A percentile compares a stretch with the other conserved stretches of the same genome.
Evolutionary conservation across 23 tunicate species (phyloP).

Genomic region (Diplosoma virens): DNA sequence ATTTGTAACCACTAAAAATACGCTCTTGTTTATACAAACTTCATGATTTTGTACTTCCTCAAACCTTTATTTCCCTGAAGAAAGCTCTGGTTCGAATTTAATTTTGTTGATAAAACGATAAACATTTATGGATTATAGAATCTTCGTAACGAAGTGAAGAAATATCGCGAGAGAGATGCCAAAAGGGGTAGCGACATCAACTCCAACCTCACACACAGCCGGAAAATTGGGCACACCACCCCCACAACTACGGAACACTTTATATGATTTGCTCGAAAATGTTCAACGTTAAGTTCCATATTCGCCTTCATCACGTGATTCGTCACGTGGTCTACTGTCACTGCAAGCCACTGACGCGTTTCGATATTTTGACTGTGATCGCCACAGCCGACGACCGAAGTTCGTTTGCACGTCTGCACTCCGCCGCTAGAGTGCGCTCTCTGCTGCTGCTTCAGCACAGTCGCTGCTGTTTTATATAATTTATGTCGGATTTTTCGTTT

Average conservation of each 20-base stretch:
- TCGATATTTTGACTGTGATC: too few species aligned
- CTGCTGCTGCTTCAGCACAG: too few species aligned
- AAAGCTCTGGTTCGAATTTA: background rate
- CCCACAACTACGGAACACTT: conserved; percentile 83
- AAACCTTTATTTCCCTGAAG: too few species aligned
- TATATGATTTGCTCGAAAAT: conserved; percentile 4
- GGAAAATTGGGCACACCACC: conserved; percentile 47
- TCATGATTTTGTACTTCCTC: too few species aligned
- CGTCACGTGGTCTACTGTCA: background rate
- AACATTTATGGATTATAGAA: conserved; percentile 31
- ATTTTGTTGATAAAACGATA: background rate
- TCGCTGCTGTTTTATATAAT: too few species aligned
- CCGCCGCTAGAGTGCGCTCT: background rate
- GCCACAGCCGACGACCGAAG: too few species aligned
- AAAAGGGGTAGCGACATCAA: conserved; percentile 42
- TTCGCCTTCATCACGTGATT: background rate
- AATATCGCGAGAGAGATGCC: conserved; percentile 42
- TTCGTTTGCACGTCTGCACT: background rate
- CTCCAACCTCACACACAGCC: conserved; percentile 34
- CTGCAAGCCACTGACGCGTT: too few species aligned
- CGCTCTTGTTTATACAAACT: too few species aligned
- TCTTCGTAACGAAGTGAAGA: conserved; percentile 63
- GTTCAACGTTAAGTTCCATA: background rate
- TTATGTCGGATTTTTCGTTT: too few species aligned
- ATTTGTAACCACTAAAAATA: too few species aligned